Evolutionary conservation across 2,888 invertebrate species (phyloP).

Genomic region (Zaprionus obscuricornis): DNA sequence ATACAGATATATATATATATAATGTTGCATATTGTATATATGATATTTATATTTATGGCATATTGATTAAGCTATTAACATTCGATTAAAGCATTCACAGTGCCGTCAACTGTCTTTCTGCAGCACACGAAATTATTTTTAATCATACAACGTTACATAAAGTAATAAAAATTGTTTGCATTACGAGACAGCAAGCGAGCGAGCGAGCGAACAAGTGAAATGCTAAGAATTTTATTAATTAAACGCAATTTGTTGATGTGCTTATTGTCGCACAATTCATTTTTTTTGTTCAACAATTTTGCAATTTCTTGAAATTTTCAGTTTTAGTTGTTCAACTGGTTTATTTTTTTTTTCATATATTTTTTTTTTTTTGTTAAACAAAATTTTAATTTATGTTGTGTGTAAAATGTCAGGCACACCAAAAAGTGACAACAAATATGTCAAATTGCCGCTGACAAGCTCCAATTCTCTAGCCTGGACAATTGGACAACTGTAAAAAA

Average conservation of each 20-base stretch:
- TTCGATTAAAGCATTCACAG: constrained; percentile 73
- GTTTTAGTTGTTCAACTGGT: constrained; percentile 9
- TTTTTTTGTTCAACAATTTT: constrained; percentile 6
- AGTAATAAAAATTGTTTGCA: constrained; percentile 53
- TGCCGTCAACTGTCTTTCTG: constrained; percentile 54
- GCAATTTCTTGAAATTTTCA: neutral
- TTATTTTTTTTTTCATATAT: constrained; percentile 15
- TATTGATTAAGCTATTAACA: constrained; percentile 78
- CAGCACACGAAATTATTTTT: constrained; percentile 60
- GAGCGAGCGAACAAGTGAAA: constrained; percentile 41
- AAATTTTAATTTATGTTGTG: constrained; percentile 72
- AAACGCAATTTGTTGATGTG: constrained; percentile 52
- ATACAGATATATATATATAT: neutral
- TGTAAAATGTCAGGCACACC: constrained; percentile 68
- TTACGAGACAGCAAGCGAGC: constrained; percentile 20
- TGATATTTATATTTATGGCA: constrained; percentile 69
- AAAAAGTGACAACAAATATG: constrained; percentile 72
- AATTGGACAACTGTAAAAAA: constrained; percentile 39
- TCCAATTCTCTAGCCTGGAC: constrained; percentile 27
- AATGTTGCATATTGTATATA: neutral
- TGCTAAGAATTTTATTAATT: constrained; percentile 62
- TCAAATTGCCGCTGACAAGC: constrained; percentile 69
- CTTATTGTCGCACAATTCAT: constrained; percentile 52
- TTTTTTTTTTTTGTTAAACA: constrained; percentile 12
- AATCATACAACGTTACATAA: constrained; percentile 46